Base-by-base conservation (phyloP, 2,888 invertebrate genomes). In the Xanthia icteritia region DNA sequence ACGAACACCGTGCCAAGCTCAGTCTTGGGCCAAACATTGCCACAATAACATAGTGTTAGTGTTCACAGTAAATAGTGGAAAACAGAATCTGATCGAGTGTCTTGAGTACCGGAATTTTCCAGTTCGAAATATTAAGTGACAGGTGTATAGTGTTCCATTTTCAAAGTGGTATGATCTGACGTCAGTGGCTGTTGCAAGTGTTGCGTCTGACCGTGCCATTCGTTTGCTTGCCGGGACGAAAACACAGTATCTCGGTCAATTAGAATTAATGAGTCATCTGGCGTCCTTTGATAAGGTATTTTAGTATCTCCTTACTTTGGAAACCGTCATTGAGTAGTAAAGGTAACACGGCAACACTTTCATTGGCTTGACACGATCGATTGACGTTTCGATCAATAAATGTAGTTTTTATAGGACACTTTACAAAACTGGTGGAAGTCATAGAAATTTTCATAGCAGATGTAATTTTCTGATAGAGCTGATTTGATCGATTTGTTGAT, bases 1-100 rank as follows among this genome's bases (percentile, higher is more conserved):
- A 90, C 92, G 89, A 90, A 91, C 89, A 84, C 88, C 86, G 93
- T 93, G 95, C 94, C 95, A 94, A 82, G 92, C 90, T 94, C 94
- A 95, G 94, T 95, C 91, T 88, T 84, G 91, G 81, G 86, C 91
- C 90, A 92, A 94, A 92, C 95, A 93, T 90, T 92, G 92, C 83
- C 89, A 93, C 92, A 94, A 94, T 91, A 70, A 82, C 80, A 85
- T 83, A 80, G 86, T 81, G 85, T 72, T 72, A 84, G 74, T 83
- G 86, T 74, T 77, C 77, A 80, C 74, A 88, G 86, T 87, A 85
- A 85, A 83, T 87, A 82, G 74, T 84, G 86, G 71, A 81, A 80
- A 72, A 79, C 51, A 17, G 58, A 70, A 56, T 48, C 72, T 39
- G 67, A 63, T 42, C 72, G 77, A 81, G 76, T 75, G 85, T 71